Evolutionary conservation across 2,888 invertebrate species (phyloP).

Genomic region (Papilio gigon): DNA sequence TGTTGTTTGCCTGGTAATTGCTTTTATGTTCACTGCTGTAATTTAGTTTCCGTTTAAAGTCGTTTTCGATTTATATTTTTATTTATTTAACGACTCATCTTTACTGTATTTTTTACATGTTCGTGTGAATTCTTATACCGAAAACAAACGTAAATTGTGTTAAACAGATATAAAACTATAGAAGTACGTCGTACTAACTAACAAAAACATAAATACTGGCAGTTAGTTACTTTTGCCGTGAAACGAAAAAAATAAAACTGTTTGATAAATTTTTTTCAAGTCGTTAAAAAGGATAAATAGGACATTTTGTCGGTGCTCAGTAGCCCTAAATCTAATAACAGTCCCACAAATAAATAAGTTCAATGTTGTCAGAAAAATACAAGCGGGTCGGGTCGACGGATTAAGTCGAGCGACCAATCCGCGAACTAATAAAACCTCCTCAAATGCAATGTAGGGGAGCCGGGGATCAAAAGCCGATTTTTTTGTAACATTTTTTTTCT

Average conservation of each 20-base stretch:
- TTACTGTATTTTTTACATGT: neutral
- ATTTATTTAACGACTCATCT: neutral
- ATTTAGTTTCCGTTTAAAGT: neutral
- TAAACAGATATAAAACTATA: no score
- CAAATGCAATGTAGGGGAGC: constrained; percentile 75
- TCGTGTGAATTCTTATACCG: no score
- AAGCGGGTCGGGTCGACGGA: constrained; percentile 53
- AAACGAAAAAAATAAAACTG: neutral
- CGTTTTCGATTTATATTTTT: neutral
- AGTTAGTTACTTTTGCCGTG: neutral
- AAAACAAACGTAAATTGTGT: no score
- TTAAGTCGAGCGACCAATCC: constrained; percentile 67
- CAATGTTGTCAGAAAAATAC: constrained; percentile 45
- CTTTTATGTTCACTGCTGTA: constrained; percentile 24
- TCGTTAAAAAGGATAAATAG: constrained; percentile 25
- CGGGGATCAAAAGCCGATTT: constrained; percentile 79
- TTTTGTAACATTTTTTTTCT: constrained; percentile 76
- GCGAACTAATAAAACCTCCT: constrained; percentile 77
- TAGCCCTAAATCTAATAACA: constrained; percentile 41
- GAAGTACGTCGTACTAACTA: no score
- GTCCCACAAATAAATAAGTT: constrained; percentile 39
- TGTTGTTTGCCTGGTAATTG: constrained; percentile 35
- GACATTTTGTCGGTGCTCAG: constrained; percentile 22
- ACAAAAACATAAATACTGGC: no score
- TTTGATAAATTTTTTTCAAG: constrained; percentile 22